Evolutionary conservation across 2,113 vertebrate species (phyloP).

Genomic region (Neomonachus schauinslandi): DNA sequence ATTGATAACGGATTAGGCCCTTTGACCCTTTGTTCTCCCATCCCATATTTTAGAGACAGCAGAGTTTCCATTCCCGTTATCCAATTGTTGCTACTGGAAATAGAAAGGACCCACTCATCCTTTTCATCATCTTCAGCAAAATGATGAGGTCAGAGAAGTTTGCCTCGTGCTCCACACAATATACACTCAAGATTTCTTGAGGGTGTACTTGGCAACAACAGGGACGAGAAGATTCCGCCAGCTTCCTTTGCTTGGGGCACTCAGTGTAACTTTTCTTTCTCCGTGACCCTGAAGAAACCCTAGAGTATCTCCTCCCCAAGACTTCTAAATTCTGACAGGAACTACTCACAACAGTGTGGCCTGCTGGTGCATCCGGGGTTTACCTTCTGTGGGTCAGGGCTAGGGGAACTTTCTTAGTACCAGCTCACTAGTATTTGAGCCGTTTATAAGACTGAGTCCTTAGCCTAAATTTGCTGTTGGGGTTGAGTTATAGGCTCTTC

Average conservation of each 20-base stretch:
- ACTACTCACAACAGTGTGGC: background rate
- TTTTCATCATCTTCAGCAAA: constrained; percentile 32
- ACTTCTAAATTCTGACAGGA: background rate
- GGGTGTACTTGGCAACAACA: background rate
- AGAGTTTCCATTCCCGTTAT: background rate
- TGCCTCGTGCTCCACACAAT: background rate
- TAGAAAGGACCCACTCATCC: background rate
- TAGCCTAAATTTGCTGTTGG: background rate
- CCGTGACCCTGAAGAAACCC: background rate
- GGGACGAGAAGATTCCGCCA: background rate
- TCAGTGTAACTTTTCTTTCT: background rate
- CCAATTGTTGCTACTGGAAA: constrained; percentile 26
- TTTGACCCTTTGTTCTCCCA: background rate
- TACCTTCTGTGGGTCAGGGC: background rate
- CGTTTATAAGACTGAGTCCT: background rate
- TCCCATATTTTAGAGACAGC: background rate
- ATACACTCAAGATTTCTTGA: constrained; percentile 2
- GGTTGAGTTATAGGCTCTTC: background rate
- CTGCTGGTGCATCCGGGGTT: background rate
- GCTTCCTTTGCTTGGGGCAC: background rate
- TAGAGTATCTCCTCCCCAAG: background rate
- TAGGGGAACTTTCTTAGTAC: background rate
- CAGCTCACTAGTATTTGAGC: background rate
- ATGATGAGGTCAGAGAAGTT: background rate
- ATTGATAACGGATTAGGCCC: background rate